A percentile compares a stretch with the other conserved stretches of the same genome.
Evolutionary conservation across 2,888 invertebrate genomes (phyloP).

Genomic region (Drosophila recens): DNA sequence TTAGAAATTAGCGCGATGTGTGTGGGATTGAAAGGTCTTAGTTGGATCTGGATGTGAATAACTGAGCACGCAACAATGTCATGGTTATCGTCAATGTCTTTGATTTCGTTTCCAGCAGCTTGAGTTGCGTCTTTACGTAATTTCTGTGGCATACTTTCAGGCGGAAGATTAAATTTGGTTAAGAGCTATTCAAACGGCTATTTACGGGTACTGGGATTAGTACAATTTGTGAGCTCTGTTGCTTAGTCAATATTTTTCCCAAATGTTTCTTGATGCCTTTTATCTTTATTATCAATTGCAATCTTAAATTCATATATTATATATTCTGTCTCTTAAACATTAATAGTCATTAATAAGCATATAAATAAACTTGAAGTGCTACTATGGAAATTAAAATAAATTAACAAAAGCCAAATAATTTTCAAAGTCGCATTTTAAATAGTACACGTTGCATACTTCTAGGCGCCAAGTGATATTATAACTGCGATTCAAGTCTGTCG

Average conservation of each 20-base stretch:
- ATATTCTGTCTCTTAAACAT: background rate
- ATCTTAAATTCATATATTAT: background rate
- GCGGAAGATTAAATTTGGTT: conserved; percentile 41
- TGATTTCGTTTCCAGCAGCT: conserved; percentile 51
- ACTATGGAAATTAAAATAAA: background rate
- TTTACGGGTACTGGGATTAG: background rate
- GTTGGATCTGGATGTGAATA: conserved; percentile 12
- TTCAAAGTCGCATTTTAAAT: background rate
- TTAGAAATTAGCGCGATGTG: conserved; percentile 66
- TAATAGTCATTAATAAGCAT: too few species aligned
- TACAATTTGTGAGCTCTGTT: background rate
- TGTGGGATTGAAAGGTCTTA: conserved; percentile 20
- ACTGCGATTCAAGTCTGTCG: background rate
- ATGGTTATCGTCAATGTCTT: conserved; percentile 57
- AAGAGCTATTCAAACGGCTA: conserved; percentile 1
- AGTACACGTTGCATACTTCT: conserved; percentile 42
- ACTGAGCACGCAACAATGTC: conserved; percentile 66
- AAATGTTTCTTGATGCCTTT: background rate
- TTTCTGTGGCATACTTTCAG: conserved; percentile 68
- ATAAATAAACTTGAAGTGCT: background rate
- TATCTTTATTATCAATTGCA: conserved; percentile 1
- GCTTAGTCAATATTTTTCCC: background rate
- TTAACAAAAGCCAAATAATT: background rate
- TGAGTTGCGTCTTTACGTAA: conserved; percentile 39
- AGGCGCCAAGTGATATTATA: conserved; percentile 17